Evolutionary conservation across 2,888 invertebrate species (phyloP).

Genomic region (Eupeodes latifasciatus): DNA sequence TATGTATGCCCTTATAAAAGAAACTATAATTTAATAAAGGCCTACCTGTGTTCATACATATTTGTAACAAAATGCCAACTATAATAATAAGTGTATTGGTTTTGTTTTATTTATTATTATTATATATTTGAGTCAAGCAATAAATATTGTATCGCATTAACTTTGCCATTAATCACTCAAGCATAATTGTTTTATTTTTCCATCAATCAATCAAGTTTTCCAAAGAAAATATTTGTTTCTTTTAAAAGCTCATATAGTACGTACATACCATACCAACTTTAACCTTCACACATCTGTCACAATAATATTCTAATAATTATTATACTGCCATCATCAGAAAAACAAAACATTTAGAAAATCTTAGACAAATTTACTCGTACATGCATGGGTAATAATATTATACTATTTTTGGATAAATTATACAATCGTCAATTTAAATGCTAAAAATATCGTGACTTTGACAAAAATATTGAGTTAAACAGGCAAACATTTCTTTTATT

Average conservation of each 20-base stretch:
- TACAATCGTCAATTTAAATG: not conserved
- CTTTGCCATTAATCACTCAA: conserved; percentile 57
- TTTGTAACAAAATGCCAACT: not conserved
- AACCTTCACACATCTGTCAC: conserved; percentile 9
- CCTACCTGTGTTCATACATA: no score
- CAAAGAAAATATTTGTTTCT: conserved; percentile 31
- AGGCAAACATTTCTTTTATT: conserved; percentile 35
- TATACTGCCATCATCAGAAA: conserved; percentile 6
- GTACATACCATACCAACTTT: not conserved
- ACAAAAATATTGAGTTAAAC: conserved; percentile 46
- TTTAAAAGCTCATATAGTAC: not conserved
- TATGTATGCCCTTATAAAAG: conserved; percentile 3
- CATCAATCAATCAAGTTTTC: conserved; percentile 58
- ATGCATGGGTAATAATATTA: no score
- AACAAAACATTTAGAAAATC: not conserved
- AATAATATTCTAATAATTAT: conserved; percentile 27
- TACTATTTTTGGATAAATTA: not conserved
- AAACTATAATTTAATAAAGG: not conserved
- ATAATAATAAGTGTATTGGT: conserved; percentile 11
- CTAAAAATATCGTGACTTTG: conserved; percentile 35
- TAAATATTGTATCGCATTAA: conserved; percentile 59
- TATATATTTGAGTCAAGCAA: conserved; percentile 33
- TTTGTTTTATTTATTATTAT: conserved; percentile 36
- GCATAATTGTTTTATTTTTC: conserved; percentile 52
- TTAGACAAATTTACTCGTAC: not conserved